These are phyloP conservation scores for Synanceia verrucosa DNA, from an alignment of 2,797 vertebrate genomes.

Conservation along the genomic window DNA sequence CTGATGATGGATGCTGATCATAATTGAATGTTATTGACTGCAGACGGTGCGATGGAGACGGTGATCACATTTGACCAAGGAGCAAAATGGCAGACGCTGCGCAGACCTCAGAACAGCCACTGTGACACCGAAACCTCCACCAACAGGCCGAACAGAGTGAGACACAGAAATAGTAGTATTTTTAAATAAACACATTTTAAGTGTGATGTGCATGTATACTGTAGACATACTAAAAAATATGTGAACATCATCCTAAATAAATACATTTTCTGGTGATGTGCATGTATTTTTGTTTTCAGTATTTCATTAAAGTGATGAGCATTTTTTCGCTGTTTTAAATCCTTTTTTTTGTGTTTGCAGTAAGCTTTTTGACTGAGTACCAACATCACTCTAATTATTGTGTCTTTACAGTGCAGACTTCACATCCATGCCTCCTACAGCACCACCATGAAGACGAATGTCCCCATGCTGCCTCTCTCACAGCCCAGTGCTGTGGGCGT, in stretches of 20 bases:
- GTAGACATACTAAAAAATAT: no score
- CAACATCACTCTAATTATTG: background rate
- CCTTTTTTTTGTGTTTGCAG: background rate
- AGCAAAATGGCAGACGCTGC: conserved; percentile 88
- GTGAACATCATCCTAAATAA: no score
- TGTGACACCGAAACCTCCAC: conserved; percentile 82
- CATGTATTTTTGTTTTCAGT: background rate
- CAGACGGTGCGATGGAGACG: conserved; percentile 89
- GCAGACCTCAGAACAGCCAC: conserved; percentile 85
- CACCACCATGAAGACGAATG: conserved; percentile 90
- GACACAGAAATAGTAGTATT: background rate
- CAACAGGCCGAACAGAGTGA: conserved; percentile 74
- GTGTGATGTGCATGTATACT: background rate
- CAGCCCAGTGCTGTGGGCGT: conserved; percentile 93
- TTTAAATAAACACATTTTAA: background rate
- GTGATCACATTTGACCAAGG: conserved; percentile 94
- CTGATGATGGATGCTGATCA: background rate
- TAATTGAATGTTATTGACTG: background rate
- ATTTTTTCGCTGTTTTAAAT: background rate
- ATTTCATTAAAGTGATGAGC: background rate
- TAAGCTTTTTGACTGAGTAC: background rate
- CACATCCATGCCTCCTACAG: conserved; percentile 94
- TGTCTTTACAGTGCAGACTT: conserved; percentile 90
- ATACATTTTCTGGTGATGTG: background rate
- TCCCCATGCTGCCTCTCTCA: conserved; percentile 90